Evolutionary conservation across 1,140 invertebrate genomes (phyloP).

Genomic region (Drosophila tsacasi): DNA sequence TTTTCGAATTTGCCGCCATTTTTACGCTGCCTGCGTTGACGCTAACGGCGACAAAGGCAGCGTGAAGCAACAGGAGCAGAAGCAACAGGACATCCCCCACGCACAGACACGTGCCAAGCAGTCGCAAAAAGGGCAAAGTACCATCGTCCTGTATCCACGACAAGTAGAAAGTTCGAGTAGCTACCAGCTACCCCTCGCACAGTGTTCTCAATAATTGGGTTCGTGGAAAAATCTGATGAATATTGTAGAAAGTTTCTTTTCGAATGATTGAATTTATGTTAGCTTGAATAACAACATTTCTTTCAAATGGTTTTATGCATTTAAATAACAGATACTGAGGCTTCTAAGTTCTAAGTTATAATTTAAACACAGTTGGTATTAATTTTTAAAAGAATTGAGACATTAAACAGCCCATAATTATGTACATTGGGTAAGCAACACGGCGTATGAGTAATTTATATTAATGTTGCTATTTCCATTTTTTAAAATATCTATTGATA

Average conservation of each 20-base stretch:
- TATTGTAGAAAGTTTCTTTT: neutral
- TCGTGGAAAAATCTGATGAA: neutral
- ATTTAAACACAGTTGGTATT: neutral
- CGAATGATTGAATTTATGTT: neutral
- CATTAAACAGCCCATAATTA: neutral
- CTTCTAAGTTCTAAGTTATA: neutral
- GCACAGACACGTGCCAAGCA: slow-evolving; percentile 59
- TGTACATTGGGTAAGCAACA: neutral
- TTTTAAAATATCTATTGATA: neutral
- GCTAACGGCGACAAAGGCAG: slow-evolving; percentile 17
- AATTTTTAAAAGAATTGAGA: neutral
- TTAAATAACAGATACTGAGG: neutral
- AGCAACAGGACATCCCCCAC: slow-evolving; percentile 56
- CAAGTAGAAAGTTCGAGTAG: slow-evolving; percentile 44
- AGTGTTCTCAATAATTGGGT: slow-evolving; percentile 3
- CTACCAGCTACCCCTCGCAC: neutral
- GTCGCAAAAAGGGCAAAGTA: slow-evolving; percentile 71
- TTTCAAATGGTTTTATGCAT: neutral
- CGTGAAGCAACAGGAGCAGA: slow-evolving; percentile 14
- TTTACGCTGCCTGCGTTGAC: slow-evolving; percentile 26
- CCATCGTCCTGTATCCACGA: slow-evolving; percentile 26
- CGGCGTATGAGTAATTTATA: neutral
- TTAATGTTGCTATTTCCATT: neutral
- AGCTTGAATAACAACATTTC: too few species aligned
- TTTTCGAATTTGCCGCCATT: slow-evolving; percentile 9